Base-by-base conservation (phyloP, 2,888 invertebrate species). In the Ceratothoa steindachneri region DNA sequence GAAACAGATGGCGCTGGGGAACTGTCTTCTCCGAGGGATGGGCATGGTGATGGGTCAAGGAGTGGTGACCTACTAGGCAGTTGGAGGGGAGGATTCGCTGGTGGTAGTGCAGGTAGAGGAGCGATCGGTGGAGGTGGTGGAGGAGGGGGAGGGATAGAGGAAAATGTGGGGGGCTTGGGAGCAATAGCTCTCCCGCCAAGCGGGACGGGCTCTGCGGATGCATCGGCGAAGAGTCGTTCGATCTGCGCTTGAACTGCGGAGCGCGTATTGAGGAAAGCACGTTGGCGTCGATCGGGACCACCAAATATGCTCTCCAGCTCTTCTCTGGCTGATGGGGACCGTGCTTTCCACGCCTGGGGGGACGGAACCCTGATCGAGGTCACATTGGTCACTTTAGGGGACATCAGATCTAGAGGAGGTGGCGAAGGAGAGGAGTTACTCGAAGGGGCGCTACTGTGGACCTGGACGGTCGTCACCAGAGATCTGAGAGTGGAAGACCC, bases 211-310 rank as follows among this genome's bases (percentile, higher is more conserved):
- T 84, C 83, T 72, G 88, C 88, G 1, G 90, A 89, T 82, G 91
- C 89, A 77, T 91, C 91, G 28, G 89, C 89, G 83, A 93, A 93
- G 89, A 93, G 91, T 81, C 90, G 89, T 83, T 93, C 93, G 84
- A 94, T 93, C 82, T 91, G 89, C 19, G 91, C 93, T 84, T 94
- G 93, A 1, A 93, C 92, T 71, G 90, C 90, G 82, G 92, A 92
- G 41, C 81, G 65, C 15, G 80, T 81, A 52, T 81, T 71, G 31
- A 68, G 69, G 55, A 80, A 80, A 51, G 77, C 73, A 52, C 75
- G 68, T 52, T 74, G 74, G 22, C 77, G 76, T 66, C 73, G 67
- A 67, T 77, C 77, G n/a, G 72, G 69, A 4, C 76, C 76, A 12
- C 77, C 74, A 29, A 77, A 77, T 66, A 77, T 77, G 12, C 67